Base-by-base conservation (phyloP, 2,113 vertebrate genomes). In the Psephotus haematonotus region DNA sequence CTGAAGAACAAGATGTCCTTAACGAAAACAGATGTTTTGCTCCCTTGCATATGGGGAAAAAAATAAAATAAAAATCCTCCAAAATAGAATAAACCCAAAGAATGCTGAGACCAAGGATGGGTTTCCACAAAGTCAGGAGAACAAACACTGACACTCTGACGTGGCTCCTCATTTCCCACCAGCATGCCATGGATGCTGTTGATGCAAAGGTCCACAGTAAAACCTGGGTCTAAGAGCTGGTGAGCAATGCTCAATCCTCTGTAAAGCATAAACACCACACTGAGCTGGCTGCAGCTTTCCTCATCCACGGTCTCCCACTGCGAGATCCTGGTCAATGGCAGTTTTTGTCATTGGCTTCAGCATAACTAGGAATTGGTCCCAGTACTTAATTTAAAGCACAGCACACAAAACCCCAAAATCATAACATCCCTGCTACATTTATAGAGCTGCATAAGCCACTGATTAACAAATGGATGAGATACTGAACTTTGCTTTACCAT, bases 371-470 rank as follows among this genome's bases (percentile, higher is more conserved):
- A 95, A 90, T 69, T 35, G 60, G 88, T 95, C 80, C 95, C 95
- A 96, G 92, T 78, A 86, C 90, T 96, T 96, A 96, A 97, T 97
- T 96, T 97, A 96, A 96, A 96, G 95, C 92, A 96, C 90, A 96
- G 88, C 79, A 92, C 88, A 91, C 70, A 91, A 95, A 95, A 90
- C 74, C 17, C 43, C 55, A 59, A 86, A 95, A 88, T 94, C 95
- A 96, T 80, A 97, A 96, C 96, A 96, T 95, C 95, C 74, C 88
- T 82, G 90, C 86, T 95, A 92, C 95, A 96, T 96, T 96, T 95
- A 96, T 96, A 93, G 93, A 81, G 76, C 93, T 93, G 83, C 92
- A 92, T 96, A 95, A 97, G 65, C 96, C 92, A 94, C 90, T 69
- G 82, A 94, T 96, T 95, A 96, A 93, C 92, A 96, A 97, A 96